A percentile compares a stretch with the other conserved stretches of the same genome.
phyloP scores from a whole-genome alignment of 1,140 invertebrate species.

The Chironomus tepperi region DNA sequence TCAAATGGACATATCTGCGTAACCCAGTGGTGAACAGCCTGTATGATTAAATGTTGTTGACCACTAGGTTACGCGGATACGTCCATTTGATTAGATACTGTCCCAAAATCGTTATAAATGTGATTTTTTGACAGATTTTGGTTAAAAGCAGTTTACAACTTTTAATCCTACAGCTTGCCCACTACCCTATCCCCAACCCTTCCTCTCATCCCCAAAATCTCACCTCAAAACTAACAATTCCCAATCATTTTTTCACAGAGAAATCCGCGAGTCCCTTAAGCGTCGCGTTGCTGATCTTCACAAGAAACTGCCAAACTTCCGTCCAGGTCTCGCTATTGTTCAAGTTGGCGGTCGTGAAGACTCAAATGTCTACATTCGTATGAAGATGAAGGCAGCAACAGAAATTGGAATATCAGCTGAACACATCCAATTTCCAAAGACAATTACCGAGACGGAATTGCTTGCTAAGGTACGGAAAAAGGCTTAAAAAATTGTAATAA shows the following conservation, averaged over 20 bases:
- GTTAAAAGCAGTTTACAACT: no score
- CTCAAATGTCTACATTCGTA: slow-evolving; percentile 98
- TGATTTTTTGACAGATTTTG: no score
- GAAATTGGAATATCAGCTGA: slow-evolving; percentile 83
- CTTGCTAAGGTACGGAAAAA: slow-evolving; percentile 45
- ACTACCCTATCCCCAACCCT: no score
- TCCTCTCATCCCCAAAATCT: no score
- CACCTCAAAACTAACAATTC: not conserved
- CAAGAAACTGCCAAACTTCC: slow-evolving; percentile 50
- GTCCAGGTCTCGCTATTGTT: slow-evolving; percentile 71
- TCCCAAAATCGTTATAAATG: no score
- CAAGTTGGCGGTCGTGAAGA: slow-evolving; percentile 92
- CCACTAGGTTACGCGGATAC: no score
- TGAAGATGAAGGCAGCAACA: slow-evolving; percentile 88
- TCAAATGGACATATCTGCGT: no score
- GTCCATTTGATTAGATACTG: no score
- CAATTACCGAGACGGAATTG: slow-evolving; percentile 71
- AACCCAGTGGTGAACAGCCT: no score
- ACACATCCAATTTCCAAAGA: slow-evolving; percentile 72
- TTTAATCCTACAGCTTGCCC: no score
- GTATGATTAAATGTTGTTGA: no score
- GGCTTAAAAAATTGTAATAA: not conserved
- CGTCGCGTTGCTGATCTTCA: slow-evolving; percentile 56
- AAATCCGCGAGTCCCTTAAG: slow-evolving; percentile 61
- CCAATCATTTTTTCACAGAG: slow-evolving; percentile 46